Evolutionary conservation across 2,113 vertebrate species (phyloP), one percentile per base, ranked within the genome.

Genomic region (Channa maculata): DNA sequence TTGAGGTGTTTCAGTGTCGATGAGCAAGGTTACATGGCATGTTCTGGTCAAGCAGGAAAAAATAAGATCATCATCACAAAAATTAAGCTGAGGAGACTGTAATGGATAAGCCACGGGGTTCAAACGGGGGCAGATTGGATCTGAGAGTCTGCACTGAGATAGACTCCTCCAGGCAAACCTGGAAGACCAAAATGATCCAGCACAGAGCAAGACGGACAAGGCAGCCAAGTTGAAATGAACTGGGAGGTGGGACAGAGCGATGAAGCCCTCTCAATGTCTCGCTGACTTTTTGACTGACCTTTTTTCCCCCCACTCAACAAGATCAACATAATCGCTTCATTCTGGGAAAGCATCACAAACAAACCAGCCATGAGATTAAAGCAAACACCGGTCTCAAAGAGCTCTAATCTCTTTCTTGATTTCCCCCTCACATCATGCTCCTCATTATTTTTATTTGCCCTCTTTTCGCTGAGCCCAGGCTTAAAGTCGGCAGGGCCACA

Each of bases 371-470:
- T n/a, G 66, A 84, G 91, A 90, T 90, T 81, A 88, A 89, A 86
- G 62, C 75, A 74, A 88, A 91, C 71, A 63, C 59, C 46, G 2
- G 63, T 74, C 84, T 86, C 85, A 86, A 89, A 85, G 80, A 66
- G 36, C 70, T 77, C 49, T 91, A 86, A 91, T 91, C 86, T 86
- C 78, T 50, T 8, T 53, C 86, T 84, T 83, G 86, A 69, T 80
- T 77, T 74, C 59, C 65, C 24, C 65, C 58, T 85, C 75, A 67
- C 74, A 87, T 86, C 73, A 75, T 41, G 67, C 67, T 48, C 66
- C 77, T 87, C 90, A 81, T 89, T 91, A 89, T 77, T 88, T 83
- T 87, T 83, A 83, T 91, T 87, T 80, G 84, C 71, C 81, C 83
- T 52, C 62, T 64, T 76, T 52, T 52, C 36, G 63, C 65, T 83